Evolutionary conservation across 2,797 vertebrate genomes (phyloP).

Genomic region (Knipowitschia caucasica): DNA sequence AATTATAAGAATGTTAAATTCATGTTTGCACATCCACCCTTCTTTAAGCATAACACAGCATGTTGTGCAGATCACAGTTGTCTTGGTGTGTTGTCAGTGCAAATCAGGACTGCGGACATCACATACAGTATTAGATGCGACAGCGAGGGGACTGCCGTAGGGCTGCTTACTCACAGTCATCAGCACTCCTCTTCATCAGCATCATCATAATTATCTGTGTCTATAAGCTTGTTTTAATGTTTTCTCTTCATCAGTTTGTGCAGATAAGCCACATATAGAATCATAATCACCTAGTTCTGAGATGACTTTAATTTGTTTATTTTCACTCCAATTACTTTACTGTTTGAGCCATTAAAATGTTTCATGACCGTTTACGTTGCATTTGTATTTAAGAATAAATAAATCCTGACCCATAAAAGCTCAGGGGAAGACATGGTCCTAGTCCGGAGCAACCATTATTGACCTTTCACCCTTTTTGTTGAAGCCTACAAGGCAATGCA

Average conservation of each 20-base stretch:
- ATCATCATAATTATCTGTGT: conserved; percentile 67
- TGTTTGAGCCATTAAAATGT: conserved; percentile 27
- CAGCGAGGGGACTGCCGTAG: conserved; percentile 68
- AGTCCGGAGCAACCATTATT: conserved; percentile 54
- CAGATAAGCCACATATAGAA: too few relatives aligned
- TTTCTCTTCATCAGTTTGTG: conserved; percentile 28
- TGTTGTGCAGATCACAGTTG: conserved; percentile 76
- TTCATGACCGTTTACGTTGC: conserved; percentile 25
- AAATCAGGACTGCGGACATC: conserved; percentile 69
- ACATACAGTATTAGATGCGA: conserved; percentile 73
- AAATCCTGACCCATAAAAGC: conserved; percentile 50
- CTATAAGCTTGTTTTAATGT: conserved; percentile 63
- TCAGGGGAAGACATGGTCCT: conserved; percentile 60
- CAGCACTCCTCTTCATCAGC: conserved; percentile 72
- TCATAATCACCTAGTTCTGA: conserved; percentile 20
- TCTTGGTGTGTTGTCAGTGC: conserved; percentile 73
- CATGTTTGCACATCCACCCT: conserved; percentile 55
- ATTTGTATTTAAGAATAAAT: conserved; percentile 60
- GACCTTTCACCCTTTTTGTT: conserved; percentile 63
- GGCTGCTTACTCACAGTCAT: conserved; percentile 78
- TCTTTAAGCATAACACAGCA: conserved; percentile 69
- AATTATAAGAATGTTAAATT: conserved; percentile 38
- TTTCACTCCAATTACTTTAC: conserved; percentile 18
- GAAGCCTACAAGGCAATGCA: conserved; percentile 52
- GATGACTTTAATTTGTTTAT: conserved; percentile 29